These are phyloP conservation scores for Arizona elegans DNA, from an alignment of 2,113 vertebrate genomes.

Conservation along the genomic window DNA sequence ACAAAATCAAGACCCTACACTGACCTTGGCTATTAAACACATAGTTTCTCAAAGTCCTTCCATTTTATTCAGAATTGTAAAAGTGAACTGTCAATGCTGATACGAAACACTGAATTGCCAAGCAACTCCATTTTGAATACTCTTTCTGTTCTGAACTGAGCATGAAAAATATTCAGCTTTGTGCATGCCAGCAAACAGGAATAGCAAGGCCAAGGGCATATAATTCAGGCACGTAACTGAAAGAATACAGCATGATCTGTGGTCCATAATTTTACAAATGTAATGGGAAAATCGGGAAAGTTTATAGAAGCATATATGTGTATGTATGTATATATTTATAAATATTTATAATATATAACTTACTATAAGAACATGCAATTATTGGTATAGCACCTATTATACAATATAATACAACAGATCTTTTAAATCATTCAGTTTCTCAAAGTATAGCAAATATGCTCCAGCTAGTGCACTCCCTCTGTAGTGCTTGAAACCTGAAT, in stretches of 20 bases:
- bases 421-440: slow-evolving; percentile 68
- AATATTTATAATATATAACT: slow-evolving; percentile 80
- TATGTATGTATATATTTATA: slow-evolving; percentile 79
- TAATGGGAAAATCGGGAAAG: slow-evolving; percentile 63
- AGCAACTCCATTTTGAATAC: slow-evolving; percentile 45
- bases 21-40: slow-evolving; percentile 34
- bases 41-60: slow-evolving; percentile 39
- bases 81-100: slow-evolving; percentile 39
- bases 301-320: slow-evolving; percentile 72
- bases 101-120: slow-evolving; percentile 55
- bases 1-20: slow-evolving; percentile 15
- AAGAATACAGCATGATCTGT: slow-evolving; percentile 58
- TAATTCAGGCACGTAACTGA: slow-evolving; percentile 59
- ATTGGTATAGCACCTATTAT: slow-evolving; percentile 76
- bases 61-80: slow-evolving; percentile 38
- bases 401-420: slow-evolving; percentile 86
- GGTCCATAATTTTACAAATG: slow-evolving; percentile 71
- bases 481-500: slow-evolving; percentile 69
- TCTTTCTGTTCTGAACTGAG: slow-evolving; percentile 55
- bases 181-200: slow-evolving; percentile 64
- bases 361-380: slow-evolving; percentile 82
- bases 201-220: slow-evolving; percentile 56
- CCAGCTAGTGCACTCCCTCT: slow-evolving; percentile 72
- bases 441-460: slow-evolving; percentile 68
- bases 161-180: slow-evolving; percentile 57